Conservation (phyloP, 2,888 invertebrate genomes). For the Mythimna vitellina region DNA sequence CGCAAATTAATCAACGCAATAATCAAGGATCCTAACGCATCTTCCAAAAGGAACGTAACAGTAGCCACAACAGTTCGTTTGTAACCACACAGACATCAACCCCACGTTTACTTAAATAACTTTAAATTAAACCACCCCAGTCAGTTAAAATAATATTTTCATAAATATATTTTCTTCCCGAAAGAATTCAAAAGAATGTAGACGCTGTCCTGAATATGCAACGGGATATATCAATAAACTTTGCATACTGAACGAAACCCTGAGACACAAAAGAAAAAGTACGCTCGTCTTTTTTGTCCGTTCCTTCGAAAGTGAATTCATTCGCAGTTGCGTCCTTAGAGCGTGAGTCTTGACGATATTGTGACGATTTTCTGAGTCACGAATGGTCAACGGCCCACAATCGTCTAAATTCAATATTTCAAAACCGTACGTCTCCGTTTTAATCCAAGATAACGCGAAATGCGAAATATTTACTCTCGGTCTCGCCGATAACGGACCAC, state of each 20-base stretch:
- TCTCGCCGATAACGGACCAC: constrained; percentile 84
- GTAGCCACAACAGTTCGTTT: not conserved
- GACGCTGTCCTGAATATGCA: constrained; percentile 61
- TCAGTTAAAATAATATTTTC: constrained; percentile 42
- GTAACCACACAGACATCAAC: not conserved
- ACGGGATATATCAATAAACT: constrained; percentile 62
- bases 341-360: constrained; percentile 6
- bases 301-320: constrained; percentile 56
- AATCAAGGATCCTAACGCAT: not conserved
- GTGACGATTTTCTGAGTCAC: constrained; percentile 56
- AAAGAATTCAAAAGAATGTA: constrained; percentile 56
- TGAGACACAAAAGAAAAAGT: constrained; percentile 54
- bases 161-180: constrained; percentile 51
- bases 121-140: constrained; percentile 11
- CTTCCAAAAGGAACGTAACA: not conserved
- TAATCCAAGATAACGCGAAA: constrained; percentile 86
- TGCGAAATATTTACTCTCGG: constrained; percentile 87
- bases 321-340: constrained; percentile 29
- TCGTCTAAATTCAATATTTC: constrained; percentile 86
- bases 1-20: not conserved
- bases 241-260: constrained; percentile 60
- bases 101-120: not conserved
- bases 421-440: constrained; percentile 75
- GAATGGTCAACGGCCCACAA: constrained; percentile 73
- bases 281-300: constrained; percentile 46